Conservation (phyloP, 30 jellyfish, hydroid and myxozoan genomes). For the Aurelia aurita region DNA sequence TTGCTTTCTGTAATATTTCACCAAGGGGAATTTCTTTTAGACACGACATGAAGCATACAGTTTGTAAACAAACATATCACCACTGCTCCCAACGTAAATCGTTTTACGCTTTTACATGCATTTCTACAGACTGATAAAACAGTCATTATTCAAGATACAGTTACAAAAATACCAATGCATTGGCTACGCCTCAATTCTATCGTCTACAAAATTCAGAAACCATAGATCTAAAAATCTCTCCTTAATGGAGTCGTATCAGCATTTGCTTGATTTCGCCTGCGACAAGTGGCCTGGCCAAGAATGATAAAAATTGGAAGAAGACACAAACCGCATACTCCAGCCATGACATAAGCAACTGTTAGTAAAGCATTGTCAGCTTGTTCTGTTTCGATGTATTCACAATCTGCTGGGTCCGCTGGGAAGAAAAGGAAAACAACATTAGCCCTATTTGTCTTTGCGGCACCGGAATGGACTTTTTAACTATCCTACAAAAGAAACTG, state of each 20-base stretch:
- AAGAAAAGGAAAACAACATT: not conserved
- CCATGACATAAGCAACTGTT: constrained; percentile 99
- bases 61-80: too few species aligned
- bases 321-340: constrained; percentile 99
- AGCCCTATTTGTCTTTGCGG: not conserved
- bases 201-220: too few species aligned
- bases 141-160: too few species aligned
- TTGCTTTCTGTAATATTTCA: too few species aligned
- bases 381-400: constrained; percentile 98
- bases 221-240: constrained; percentile 32
- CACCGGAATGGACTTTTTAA: not conserved
- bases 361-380: constrained; percentile 98
- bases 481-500: too few species aligned
- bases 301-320: constrained; percentile 92
- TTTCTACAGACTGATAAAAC: too few species aligned
- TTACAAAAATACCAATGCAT: too few species aligned
- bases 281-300: constrained; percentile 96
- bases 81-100: too few species aligned
- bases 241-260: constrained; percentile 54
- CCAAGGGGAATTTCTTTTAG: too few species aligned
- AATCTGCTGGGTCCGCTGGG: constrained; percentile 95
- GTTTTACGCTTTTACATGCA: too few species aligned
- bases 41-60: too few species aligned
- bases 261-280: constrained; percentile 55
- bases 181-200: too few species aligned